These are phyloP conservation scores for Philonicus albiceps DNA, from an alignment of 2,888 invertebrate species.

Conservation along the genomic window DNA sequence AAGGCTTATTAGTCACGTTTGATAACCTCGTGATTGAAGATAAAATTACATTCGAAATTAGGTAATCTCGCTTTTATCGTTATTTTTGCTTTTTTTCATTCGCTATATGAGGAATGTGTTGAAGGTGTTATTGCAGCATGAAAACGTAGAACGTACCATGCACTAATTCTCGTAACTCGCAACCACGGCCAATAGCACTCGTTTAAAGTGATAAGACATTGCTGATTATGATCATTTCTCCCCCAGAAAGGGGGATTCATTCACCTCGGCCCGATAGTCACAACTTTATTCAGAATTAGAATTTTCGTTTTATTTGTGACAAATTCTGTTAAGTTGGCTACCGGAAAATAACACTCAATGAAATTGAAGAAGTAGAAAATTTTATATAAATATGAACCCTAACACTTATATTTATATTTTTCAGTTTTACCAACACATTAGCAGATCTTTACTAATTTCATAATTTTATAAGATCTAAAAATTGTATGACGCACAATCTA, in stretches of 20 bases:
- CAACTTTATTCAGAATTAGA: not conserved
- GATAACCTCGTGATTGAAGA: conserved; percentile 10
- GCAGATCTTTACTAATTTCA: not conserved
- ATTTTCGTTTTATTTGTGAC: not conserved
- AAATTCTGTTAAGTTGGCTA: not conserved
- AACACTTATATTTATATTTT: not conserved
- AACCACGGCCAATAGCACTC: not conserved
- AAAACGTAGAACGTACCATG: not conserved
- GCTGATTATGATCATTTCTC: not conserved
- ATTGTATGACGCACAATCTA: not conserved
- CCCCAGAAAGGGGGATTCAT: not conserved
- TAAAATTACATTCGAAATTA: conserved; percentile 17
- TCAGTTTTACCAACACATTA: too few species aligned
- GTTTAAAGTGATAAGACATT: not conserved
- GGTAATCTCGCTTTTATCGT: not conserved
- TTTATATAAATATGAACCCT: not conserved
- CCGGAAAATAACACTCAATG: not conserved
- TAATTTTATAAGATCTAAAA: not conserved
- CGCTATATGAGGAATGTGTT: not conserved
- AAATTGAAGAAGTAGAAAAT: not conserved
- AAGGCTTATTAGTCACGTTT: conserved; percentile 26
- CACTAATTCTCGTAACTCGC: not conserved
- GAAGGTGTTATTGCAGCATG: not conserved
- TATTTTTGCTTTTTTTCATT: not conserved
- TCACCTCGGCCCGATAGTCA: not conserved